Conservation (phyloP, 2,113 vertebrate species). For the Myodes glareolus region DNA sequence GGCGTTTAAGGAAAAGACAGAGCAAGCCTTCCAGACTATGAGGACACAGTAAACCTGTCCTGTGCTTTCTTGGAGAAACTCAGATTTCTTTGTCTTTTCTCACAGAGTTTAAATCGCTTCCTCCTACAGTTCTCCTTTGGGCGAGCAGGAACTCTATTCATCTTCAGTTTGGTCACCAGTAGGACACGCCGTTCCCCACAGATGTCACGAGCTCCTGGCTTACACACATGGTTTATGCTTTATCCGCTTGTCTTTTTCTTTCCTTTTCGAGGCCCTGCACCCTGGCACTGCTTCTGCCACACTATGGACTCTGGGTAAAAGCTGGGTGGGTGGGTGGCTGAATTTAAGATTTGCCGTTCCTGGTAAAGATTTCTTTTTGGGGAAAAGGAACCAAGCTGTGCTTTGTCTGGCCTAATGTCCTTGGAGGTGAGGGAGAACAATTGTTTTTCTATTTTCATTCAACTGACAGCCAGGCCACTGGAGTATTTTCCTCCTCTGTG, state of each 20-base stretch:
- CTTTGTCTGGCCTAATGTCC: not conserved
- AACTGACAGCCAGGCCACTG: not conserved
- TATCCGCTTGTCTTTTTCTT: not conserved
- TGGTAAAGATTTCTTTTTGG: not conserved
- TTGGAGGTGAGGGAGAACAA: not conserved
- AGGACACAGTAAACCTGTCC: conserved; percentile 10
- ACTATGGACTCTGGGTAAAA: not conserved
- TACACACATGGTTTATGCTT: not conserved
- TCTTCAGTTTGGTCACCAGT: not conserved
- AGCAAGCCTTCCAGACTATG: not conserved
- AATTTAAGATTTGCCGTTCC: conserved; percentile 9
- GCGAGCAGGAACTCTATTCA: not conserved
- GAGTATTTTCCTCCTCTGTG: not conserved
- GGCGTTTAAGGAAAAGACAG: conserved; percentile 13
- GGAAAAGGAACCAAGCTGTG: not conserved
- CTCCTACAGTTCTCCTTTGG: conserved; percentile 11
- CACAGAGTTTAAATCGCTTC: conserved; percentile 40
- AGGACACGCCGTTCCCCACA: not conserved
- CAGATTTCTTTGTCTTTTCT: conserved; percentile 38
- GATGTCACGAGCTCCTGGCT: not conserved
- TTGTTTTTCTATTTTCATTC: not conserved
- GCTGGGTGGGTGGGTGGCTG: not conserved
- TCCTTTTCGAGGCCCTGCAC: not conserved
- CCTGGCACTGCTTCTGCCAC: not conserved
- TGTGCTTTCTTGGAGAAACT: conserved; percentile 22